These are phyloP conservation scores for Albula goreensis DNA, from an alignment of 2,113 vertebrate genomes.

Conservation along the genomic window DNA sequence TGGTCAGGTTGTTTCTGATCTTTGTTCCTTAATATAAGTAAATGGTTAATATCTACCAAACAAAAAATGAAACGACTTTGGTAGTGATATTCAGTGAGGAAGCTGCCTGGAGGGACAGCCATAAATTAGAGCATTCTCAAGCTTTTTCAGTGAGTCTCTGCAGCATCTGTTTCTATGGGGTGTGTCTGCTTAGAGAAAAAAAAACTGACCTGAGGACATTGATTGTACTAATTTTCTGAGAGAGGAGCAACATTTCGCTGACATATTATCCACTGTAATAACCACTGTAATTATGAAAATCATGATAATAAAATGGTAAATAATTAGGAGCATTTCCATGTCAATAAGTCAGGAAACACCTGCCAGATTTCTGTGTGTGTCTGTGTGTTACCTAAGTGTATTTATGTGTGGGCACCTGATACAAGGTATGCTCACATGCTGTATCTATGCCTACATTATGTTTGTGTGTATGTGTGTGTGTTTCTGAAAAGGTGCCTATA, in stretches of 20 bases:
- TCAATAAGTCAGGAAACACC: not conserved
- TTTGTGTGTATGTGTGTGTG: not conserved
- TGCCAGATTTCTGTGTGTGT: not conserved
- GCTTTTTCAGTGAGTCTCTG: constrained; percentile 36
- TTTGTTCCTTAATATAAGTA: not conserved
- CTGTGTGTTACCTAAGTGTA: not conserved
- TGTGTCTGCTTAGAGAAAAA: constrained; percentile 36
- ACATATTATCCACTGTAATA: too few relatives aligned
- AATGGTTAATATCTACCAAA: not conserved
- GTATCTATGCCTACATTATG: not conserved
- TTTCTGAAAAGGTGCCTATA: too few relatives aligned
- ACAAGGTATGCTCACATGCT: too few relatives aligned
- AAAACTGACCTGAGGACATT: constrained; percentile 39
- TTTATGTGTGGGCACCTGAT: not conserved
- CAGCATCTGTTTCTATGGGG: constrained; percentile 44
- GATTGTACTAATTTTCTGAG: not conserved
- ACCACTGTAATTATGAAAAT: not conserved
- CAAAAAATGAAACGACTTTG: not conserved
- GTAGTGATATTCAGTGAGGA: not conserved
- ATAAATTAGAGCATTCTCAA: constrained; percentile 37
- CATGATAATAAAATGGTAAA: not conserved
- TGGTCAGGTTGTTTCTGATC: not conserved
- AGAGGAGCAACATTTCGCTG: too few relatives aligned
- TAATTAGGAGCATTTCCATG: not conserved
- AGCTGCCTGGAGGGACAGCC: not conserved